phyloP scores from a whole-genome alignment of 2,797 vertebrate species.

The Poeciliopsis infans region DNA sequence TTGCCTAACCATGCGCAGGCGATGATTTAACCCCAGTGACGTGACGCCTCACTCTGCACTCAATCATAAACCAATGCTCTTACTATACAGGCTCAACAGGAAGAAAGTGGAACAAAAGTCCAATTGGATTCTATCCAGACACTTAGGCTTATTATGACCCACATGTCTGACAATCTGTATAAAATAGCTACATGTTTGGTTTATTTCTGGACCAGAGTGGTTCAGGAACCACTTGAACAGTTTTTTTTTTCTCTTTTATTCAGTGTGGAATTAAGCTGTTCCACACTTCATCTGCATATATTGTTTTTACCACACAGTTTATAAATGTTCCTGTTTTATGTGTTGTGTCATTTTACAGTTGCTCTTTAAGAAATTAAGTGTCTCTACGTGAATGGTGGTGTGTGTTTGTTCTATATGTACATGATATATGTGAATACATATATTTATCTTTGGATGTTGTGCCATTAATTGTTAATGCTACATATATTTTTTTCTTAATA shows the following conservation, averaged over 20 bases:
- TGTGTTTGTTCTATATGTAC: too few species aligned
- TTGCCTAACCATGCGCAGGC: background rate
- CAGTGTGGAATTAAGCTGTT: background rate
- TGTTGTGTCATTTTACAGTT: background rate
- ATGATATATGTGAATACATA: too few species aligned
- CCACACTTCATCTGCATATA: background rate
- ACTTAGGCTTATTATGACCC: constrained; percentile 1
- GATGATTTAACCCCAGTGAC: constrained; percentile 8
- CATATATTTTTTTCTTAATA: background rate
- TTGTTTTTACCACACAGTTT: background rate
- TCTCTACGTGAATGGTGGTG: background rate
- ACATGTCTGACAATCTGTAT: background rate
- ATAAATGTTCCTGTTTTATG: background rate
- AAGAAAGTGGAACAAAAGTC: constrained; percentile 2
- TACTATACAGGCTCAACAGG: background rate
- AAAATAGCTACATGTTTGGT: background rate
- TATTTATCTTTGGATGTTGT: background rate
- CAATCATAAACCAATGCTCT: constrained; percentile 2
- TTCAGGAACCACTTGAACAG: background rate
- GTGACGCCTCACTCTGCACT: background rate
- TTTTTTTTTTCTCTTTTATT: background rate
- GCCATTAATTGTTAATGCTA: too few species aligned
- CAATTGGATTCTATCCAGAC: constrained; percentile 1
- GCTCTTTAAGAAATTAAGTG: too few species aligned
- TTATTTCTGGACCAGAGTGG: background rate